Percentiles rank a stretch among this genome's conserved stretches.
Evolutionary conservation across 2,113 vertebrate species (phyloP).

Genomic region (Oxygymnocypris stewartii): DNA sequence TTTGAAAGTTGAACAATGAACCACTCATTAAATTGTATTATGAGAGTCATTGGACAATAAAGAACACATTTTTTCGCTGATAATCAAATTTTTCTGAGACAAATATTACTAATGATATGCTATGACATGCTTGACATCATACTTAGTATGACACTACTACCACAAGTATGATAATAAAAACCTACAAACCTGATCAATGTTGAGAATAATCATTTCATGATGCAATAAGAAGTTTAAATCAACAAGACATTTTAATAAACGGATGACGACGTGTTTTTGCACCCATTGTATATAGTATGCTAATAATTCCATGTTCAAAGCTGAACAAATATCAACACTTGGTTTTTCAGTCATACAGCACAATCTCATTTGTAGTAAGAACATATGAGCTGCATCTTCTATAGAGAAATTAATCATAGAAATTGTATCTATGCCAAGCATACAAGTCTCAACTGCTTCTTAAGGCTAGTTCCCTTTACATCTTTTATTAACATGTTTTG

Average conservation of each 20-base stretch:
- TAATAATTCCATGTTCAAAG: neutral
- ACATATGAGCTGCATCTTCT: no score
- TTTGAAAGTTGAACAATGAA: neutral
- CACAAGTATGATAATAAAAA: neutral
- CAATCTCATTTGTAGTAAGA: neutral
- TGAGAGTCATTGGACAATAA: neutral
- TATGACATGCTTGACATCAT: neutral
- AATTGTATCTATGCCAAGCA: neutral
- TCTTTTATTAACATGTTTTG: neutral
- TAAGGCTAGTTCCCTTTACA: neutral
- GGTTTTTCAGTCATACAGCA: neutral
- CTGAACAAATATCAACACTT: neutral
- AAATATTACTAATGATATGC: neutral
- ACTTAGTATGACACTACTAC: neutral
- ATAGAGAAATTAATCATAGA: neutral
- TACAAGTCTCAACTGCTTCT: neutral
- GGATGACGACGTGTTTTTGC: neutral
- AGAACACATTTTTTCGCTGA: neutral
- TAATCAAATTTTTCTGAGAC: neutral
- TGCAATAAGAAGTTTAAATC: no score
- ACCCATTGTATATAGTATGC: no score
- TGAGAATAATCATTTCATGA: neutral
- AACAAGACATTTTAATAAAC: constrained; percentile 8
- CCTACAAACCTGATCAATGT: neutral
- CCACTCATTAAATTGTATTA: neutral